phyloP scores from a whole-genome alignment of 2,888 invertebrate species.

The Ferdinandea cuprea region DNA sequence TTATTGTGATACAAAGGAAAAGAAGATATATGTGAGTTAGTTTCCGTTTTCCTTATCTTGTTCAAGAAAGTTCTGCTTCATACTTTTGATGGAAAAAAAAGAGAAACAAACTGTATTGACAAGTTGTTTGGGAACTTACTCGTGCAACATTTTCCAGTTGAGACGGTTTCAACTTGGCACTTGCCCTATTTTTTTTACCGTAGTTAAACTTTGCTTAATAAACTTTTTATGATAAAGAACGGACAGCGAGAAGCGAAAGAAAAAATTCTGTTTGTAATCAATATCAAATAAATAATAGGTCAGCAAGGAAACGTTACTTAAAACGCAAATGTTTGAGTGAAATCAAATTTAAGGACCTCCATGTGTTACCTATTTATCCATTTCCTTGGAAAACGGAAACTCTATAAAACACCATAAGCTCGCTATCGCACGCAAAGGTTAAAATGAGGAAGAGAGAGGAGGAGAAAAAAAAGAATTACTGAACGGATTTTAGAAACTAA shows the following conservation, averaged over 20 bases:
- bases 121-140: neutral
- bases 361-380: constrained; percentile 30
- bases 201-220: constrained; percentile 1
- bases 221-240: neutral
- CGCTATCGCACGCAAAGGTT: constrained; percentile 52
- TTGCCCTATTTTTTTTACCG: neutral
- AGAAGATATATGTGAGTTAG: neutral
- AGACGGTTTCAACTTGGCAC: neutral
- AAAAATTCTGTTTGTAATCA: neutral
- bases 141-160: neutral
- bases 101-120: neutral
- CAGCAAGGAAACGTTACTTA: constrained; percentile 29
- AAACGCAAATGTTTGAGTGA: constrained; percentile 23
- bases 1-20: neutral
- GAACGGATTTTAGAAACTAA: constrained; percentile 10
- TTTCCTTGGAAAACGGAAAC: constrained; percentile 46
- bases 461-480: constrained; percentile 1
- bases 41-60: neutral
- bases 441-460: constrained; percentile 3
- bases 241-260: neutral
- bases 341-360: constrained; percentile 44
- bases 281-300: constrained; percentile 14
- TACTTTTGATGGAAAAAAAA: neutral
- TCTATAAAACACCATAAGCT: constrained; percentile 25
- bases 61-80: neutral